Evolutionary conservation across 2,113 vertebrate genomes (phyloP), one percentile per base, ranked within the genome.

Genomic region (Poecile atricapillus): DNA sequence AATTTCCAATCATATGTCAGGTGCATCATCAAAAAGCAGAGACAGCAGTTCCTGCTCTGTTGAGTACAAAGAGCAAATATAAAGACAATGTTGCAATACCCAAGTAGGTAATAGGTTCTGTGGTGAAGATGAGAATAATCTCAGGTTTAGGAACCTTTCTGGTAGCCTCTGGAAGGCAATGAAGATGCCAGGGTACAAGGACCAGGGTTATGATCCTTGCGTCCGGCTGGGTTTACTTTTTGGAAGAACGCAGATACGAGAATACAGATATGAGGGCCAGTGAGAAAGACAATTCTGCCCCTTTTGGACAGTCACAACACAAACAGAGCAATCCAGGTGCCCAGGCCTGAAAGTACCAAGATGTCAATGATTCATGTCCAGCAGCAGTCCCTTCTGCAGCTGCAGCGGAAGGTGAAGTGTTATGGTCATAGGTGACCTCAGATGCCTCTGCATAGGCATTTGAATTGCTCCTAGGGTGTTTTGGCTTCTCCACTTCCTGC

Each of bases 401-500:
- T 83, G 46, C 33, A 83, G 55, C 0, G 0, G 71, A 28, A 92
- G 11, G 64, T 62, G 88, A 83, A 86, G 39, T 44, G 67, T 9
- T 16, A 27, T 9, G 53, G 25, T 35, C 82, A 77, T 30, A 52
- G 43, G 33, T 81, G 79, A 97, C 85, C 37, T 94, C 88, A 90
- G 46, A 65, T 1, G 2, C 14, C 49, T 88, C 31, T 90, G 55
- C 2, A 0, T 4, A 69, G 47, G 53, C 37, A 74, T 85, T 58
- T 83, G 18, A 80, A 77, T 77, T 90, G 83, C 50, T 87, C 41
- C 70, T 73, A 41, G 11, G 22, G 6, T 7, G 0, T 87, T 91
- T 79, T 76, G 82, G 28, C 73, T 76, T 95, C 31, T 22, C 92
- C 59, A 39, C 59, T 92, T 95, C 93, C 94, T 93, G 82, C 52